Evolutionary conservation across 30 jellyfish, hydroid and myxozoan species (phyloP).

Genomic region (Sanderia malayensis): DNA sequence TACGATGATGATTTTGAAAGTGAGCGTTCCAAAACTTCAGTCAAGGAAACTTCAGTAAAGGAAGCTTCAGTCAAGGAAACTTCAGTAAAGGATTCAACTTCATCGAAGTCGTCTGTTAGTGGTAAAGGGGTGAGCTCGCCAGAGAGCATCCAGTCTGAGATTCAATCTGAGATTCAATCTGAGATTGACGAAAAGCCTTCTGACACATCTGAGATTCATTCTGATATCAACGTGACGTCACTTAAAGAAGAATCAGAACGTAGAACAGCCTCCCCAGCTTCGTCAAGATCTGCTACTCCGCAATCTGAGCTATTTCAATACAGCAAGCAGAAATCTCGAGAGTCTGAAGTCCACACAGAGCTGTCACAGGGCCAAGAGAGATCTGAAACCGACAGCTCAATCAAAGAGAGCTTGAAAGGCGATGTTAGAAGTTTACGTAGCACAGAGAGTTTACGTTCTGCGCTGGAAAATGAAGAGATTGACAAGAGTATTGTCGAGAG

Average conservation of each 20-base stretch:
- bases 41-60: neutral
- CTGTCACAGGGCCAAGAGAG: neutral
- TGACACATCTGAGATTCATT: neutral
- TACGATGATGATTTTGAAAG: conserved; percentile 26
- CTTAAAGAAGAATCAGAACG: neutral
- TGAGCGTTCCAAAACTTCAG: neutral
- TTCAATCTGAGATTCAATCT: neutral
- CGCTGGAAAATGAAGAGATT: neutral
- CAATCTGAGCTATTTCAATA: neutral
- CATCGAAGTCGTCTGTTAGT: neutral
- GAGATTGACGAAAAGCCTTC: neutral
- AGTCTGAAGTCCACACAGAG: neutral
- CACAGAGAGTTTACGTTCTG: conserved; percentile 5
- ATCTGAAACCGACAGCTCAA: neutral
- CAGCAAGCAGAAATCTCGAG: too few species aligned
- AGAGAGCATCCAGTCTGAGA: neutral
- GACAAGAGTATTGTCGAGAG: conserved; percentile 11
- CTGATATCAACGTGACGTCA: neutral
- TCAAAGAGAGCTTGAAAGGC: neutral
- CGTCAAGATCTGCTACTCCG: neutral
- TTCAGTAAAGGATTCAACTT: neutral
- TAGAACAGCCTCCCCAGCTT: neutral
- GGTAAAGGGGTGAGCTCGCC: neutral
- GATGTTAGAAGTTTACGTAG: too few species aligned
- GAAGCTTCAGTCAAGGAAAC: neutral